phyloP scores from a whole-genome alignment of 2,797 vertebrate species.

The Onychomys leucogaster region DNA sequence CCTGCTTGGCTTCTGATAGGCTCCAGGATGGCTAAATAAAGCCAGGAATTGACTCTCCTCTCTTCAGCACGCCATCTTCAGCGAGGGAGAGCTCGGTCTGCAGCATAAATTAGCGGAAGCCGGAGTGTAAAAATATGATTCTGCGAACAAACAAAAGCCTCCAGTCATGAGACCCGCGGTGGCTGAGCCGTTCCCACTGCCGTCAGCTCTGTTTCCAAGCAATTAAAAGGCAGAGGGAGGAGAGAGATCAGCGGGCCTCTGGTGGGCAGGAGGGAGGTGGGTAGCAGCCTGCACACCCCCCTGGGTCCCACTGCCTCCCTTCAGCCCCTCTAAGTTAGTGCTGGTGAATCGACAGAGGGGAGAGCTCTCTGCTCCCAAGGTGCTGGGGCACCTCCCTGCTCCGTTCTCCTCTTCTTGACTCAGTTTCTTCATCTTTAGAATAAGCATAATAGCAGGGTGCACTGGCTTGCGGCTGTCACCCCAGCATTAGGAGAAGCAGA shows the following conservation, averaged over 20 bases:
- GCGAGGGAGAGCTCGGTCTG: conserved; percentile 66
- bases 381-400: background rate
- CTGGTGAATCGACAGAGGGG: background rate
- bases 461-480: background rate
- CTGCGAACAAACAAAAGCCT: conserved; percentile 83
- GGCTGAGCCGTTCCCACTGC: conserved; percentile 69
- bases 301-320: background rate
- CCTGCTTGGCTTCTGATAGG: conserved; percentile 71
- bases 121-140: conserved; percentile 81
- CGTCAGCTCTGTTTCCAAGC: conserved; percentile 77
- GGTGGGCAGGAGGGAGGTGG: background rate
- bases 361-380: background rate
- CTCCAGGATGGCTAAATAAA: conserved; percentile 71
- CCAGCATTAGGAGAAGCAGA: background rate
- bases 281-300: background rate
- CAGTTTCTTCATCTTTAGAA: conserved; percentile 55
- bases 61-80: conserved; percentile 62
- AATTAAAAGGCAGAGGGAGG: conserved; percentile 73
- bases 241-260: background rate
- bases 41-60: conserved; percentile 55
- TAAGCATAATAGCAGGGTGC: background rate
- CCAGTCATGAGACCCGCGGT: conserved; percentile 76
- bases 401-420: background rate
- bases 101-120: conserved; percentile 82
- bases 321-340: background rate